phyloP scores from a whole-genome alignment of 2,113 vertebrate species.

The Triplophysa rosa region DNA sequence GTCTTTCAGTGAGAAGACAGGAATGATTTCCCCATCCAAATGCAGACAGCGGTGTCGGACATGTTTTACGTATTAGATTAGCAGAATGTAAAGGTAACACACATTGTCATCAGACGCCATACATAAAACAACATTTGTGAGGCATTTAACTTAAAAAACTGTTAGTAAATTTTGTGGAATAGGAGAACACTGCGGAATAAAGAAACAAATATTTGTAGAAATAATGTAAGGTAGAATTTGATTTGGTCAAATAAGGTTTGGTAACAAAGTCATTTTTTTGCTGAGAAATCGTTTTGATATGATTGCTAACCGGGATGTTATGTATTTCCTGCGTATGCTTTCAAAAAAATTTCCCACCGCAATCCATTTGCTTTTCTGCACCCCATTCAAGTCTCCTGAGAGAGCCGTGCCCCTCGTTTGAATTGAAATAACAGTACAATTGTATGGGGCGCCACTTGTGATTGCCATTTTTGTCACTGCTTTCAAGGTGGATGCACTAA shows the following conservation, averaged over 20 bases:
- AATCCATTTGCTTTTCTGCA: constrained; percentile 15
- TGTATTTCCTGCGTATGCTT: constrained; percentile 3
- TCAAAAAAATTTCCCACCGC: background rate
- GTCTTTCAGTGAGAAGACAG: constrained; percentile 27
- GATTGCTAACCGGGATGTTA: background rate
- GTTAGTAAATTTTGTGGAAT: too few relatives aligned
- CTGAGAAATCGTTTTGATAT: background rate
- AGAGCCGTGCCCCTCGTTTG: constrained; percentile 30
- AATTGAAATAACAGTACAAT: constrained; percentile 48
- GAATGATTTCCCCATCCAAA: constrained; percentile 28
- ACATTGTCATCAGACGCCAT: background rate
- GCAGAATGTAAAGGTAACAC: background rate
- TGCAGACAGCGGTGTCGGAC: background rate
- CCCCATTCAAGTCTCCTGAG: constrained; percentile 14
- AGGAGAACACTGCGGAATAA: too few relatives aligned
- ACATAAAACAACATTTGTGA: background rate
- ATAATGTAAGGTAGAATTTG: too few relatives aligned
- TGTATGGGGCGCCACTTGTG: constrained; percentile 28
- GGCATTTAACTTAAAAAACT: too few relatives aligned
- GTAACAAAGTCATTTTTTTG: background rate
- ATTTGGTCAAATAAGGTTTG: too few relatives aligned
- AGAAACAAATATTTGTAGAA: too few relatives aligned
- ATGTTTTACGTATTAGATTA: background rate
- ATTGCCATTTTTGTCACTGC: constrained; percentile 56
- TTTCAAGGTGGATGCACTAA: constrained; percentile 56